Evolutionary conservation across 2,888 invertebrate genomes (phyloP), one percentile per base, ranked within the genome.

Genomic region (Dynastes maya): DNA sequence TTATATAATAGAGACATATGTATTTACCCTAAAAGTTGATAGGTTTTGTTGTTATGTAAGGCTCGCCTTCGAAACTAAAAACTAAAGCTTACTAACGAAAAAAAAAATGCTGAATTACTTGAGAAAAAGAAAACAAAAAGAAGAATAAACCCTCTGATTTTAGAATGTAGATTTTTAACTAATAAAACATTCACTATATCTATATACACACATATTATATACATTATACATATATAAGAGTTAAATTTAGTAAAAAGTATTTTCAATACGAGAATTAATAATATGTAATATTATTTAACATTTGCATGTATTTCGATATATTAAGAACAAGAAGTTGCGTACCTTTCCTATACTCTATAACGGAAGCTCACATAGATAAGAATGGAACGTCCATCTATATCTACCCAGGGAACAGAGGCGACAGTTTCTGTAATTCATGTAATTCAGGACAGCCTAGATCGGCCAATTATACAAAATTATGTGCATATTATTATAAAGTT

Each of bases 261-360:
- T 87, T 86, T 86, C 85, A 86, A 85, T 86, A 86, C 85, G 80
- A 82, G 82, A 80, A 82, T 82, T 83, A 83, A 84, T 80, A 83
- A 84, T 83, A 45, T 11, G 45, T 45, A 83, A 83, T 84, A 84
- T 83, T 82, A 82, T 83, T 82, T 82, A 82, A 83, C 81, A 40
- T 84, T 83, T 85, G 85, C 84, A 85, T 85, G 85, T 83, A 84
- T 85, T 85, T 85, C 84, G 84, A 84, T 85, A 85, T 82, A 82
- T 80, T 84, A 81, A 82, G 82, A 80, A 83, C 82, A 84, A 82
- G 83, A 82, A 82, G 68, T 82, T 81, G 82, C 82, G 83, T 83
- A 83, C 83, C 83, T 83, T 82, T 83, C 79, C 80, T 82, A 82
- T 81, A 80, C 80, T 81, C 80, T 76, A 80, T 80, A 80, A 82